Percentiles rank a stretch among this genome's conserved stretches.
phyloP scores from a whole-genome alignment of 2,797 vertebrate genomes.

The Gymnoscopelus braueri region DNA sequence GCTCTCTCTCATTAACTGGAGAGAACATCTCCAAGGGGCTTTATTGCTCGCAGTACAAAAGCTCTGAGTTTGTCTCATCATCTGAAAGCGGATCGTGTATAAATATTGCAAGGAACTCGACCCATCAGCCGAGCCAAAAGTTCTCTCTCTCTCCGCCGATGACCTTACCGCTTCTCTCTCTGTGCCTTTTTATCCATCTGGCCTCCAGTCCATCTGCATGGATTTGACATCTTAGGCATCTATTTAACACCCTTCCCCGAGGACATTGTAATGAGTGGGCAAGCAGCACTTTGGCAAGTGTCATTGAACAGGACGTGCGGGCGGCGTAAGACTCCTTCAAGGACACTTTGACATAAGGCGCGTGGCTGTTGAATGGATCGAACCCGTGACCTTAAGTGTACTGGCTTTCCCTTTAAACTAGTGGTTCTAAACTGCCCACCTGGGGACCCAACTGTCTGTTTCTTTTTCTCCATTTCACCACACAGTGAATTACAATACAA shows the following conservation, averaged over 20 bases:
- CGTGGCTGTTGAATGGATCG: too few relatives aligned
- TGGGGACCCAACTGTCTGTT: too few relatives aligned
- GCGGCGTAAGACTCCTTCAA: too few relatives aligned
- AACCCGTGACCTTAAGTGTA: too few relatives aligned
- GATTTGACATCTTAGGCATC: conserved; percentile 34
- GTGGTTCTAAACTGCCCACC: too few relatives aligned
- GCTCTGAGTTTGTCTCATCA: conserved; percentile 15
- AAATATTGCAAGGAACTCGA: conserved; percentile 31
- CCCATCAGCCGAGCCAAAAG: conserved; percentile 30
- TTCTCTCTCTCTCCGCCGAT: conserved; percentile 19
- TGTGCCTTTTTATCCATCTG: conserved; percentile 44
- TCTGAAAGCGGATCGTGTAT: conserved; percentile 8
- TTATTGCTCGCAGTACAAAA: conserved; percentile 4
- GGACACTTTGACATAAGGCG: too few relatives aligned
- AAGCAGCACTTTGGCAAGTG: too few relatives aligned
- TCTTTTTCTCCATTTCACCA: too few relatives aligned
- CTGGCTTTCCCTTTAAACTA: too few relatives aligned
- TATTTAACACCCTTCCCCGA: conserved; percentile 15
- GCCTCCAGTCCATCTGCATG: conserved; percentile 33
- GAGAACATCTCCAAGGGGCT: conserved; percentile 1
- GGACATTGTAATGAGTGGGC: too few relatives aligned
- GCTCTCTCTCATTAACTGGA: conserved; percentile 8
- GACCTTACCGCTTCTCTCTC: not conserved
- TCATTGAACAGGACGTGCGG: too few relatives aligned
- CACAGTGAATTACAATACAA: too few relatives aligned